Evolutionary conservation across 1,140 invertebrate genomes (phyloP), one percentile per base, ranked within the genome.

Genomic region (Cyclina sinensis): DNA sequence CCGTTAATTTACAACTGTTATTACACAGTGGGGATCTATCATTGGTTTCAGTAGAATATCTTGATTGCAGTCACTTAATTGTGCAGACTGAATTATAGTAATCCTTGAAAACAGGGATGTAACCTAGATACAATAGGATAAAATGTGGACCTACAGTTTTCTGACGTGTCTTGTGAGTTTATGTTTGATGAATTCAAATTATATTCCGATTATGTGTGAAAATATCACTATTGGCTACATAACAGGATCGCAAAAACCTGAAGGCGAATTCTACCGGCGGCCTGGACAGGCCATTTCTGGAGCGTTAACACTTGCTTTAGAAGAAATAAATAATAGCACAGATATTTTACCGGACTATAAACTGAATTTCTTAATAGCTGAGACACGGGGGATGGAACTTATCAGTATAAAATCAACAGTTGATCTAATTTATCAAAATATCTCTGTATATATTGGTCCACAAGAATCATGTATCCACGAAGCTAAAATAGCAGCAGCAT

Each of bases 401-500:
- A 95, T 97, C 88, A 98, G 98, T 73, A 99, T 98, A 12, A 97
- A 97, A 83, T 97, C 97, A 90, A 97, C 99, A 94, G 98, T 98
- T 57, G 97, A 99, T 93, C 98, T 99, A 97, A 98, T 98, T 94
- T 97, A 97, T 43, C 97, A 98, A 27, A 98, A 99, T 37, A 97
- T 98, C 9, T 92, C 91, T 12, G 99, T 97, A 21, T 99, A 99
- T 96, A 99, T 99, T 93, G 99, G 99, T 0, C 99, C 98, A 0
- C 99, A 99, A 96, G 98, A 98, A 62, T 97, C 97, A 14, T 99
- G 99, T 95, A 96, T 97, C 91, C 98, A 99, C 4, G 99, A 99
- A 95, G 98, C 98, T 5, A 98, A 98, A 89, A 97, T 99, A 81
- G 97, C 99, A 14, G 98, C 99, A 91, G 97, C 98, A 11, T 97